Evolutionary conservation across 2,113 vertebrate genomes (phyloP).

Genomic region (Origma solitaria): DNA sequence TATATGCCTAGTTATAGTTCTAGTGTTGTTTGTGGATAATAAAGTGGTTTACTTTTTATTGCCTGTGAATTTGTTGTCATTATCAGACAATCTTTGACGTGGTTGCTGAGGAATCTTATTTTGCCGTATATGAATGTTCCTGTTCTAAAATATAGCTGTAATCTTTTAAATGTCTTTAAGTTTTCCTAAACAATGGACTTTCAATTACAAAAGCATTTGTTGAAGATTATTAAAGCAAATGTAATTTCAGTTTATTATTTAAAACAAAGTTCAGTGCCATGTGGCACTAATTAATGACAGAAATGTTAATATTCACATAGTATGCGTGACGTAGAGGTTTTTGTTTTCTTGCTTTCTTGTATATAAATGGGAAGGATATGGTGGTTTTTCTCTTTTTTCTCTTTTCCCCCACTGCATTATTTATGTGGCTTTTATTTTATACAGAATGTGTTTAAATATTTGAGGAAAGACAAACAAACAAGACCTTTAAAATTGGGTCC

Average conservation of each 20-base stretch:
- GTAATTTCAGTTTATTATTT: neutral
- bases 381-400: accelerated
- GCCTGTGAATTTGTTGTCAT: neutral
- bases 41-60: neutral
- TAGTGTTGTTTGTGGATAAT: neutral
- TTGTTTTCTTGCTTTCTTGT: neutral
- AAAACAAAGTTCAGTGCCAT: neutral
- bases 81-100: neutral
- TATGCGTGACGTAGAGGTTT: neutral
- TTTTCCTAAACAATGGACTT: neutral
- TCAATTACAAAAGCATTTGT: neutral
- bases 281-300: neutral
- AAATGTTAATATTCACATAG: neutral
- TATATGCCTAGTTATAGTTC: neutral
- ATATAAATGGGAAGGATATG: neutral
- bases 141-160: neutral
- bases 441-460: neutral
- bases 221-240: neutral
- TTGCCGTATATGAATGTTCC: neutral
- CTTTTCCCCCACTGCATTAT: neutral
- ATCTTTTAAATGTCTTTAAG: neutral
- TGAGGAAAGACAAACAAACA: neutral
- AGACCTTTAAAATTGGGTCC: neutral
- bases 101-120: neutral
- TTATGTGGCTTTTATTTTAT: neutral